These are phyloP conservation scores for Chrysocyon brachyurus DNA, from an alignment of 2,797 vertebrate species.

Conservation along the genomic window DNA sequence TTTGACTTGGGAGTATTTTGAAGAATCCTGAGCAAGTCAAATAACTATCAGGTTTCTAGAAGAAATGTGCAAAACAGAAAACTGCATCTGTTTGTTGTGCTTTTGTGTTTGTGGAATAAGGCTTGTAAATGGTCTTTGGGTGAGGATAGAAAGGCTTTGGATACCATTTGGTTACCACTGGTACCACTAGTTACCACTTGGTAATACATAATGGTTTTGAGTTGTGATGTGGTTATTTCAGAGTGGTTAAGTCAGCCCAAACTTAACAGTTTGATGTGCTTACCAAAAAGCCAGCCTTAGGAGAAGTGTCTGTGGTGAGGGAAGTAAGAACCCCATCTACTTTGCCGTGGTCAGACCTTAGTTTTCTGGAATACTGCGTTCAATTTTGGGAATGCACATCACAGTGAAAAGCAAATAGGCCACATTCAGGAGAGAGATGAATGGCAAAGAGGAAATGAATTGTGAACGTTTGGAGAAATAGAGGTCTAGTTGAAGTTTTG, in stretches of 20 bases:
- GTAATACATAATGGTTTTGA: background rate
- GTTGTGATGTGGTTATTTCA: background rate
- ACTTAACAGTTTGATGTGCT: background rate
- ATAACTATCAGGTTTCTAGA: background rate
- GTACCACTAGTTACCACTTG: background rate
- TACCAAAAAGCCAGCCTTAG: background rate
- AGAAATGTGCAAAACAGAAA: conserved; percentile 1
- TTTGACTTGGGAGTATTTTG: conserved; percentile 18
- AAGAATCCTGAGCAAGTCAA: conserved; percentile 12
- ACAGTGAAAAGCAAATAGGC: background rate
- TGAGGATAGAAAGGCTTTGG: background rate
- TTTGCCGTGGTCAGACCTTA: background rate
- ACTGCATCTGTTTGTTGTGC: background rate
- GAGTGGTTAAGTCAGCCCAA: background rate
- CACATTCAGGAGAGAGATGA: background rate
- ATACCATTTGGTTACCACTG: background rate
- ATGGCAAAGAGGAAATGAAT: background rate
- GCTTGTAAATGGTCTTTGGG: background rate
- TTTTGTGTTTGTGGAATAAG: background rate
- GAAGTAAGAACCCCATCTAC: background rate
- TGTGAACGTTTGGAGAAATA: background rate
- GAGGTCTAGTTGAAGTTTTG: background rate
- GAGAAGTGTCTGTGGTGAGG: background rate
- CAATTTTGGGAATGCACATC: background rate
- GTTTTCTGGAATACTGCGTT: background rate